Evolutionary conservation across 2,888 invertebrate genomes (phyloP), one percentile per base, ranked within the genome.

Genomic region (Rosalia funebris): DNA sequence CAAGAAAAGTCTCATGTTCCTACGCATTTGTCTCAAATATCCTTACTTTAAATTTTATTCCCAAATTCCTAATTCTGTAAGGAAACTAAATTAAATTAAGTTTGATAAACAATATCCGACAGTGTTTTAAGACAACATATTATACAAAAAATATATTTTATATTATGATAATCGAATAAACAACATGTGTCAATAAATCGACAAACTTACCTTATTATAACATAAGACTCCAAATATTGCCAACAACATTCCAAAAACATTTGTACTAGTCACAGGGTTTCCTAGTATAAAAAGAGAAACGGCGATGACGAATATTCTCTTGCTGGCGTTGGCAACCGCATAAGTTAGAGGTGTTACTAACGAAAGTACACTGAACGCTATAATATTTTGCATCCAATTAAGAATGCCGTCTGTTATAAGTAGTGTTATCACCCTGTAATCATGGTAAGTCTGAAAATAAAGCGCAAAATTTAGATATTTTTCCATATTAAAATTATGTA

Each of bases 251-350:
- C 97, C 98, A 50, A 91, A 84, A 69, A 96, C 83, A 83, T 97
- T 98, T 48, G 89, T 81, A 71, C 88, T 85, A 36, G 96, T 92
- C 34, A 98, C 96, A 2, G 97, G 97, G 84, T 98, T 98, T 54
- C 91, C 91, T 71, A 98, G 84, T 74, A 95, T 85, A 66, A 96
- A 81, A 69, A 98, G 84, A 44, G 97, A 96, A 25, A 93, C 90
- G 9, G 87, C 90, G 77, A 98, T 97, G 56, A 98, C 94, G 71
- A 90, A 92, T 70, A 96, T 94, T 72, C 97, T 86, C 83, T 98
- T 98, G 53, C 96, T 95, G 17, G 95, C 94, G 82, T 94, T 97
- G 52, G 96, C 96, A 57, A 98, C 96, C 0, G 96, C 96, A 82
- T 98, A 98, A 0, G 95, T 94, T 25, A 98, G 85, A 36, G 98